Conservation (phyloP, 2,797 vertebrate genomes). For the Lagorchestes hirsutus region DNA sequence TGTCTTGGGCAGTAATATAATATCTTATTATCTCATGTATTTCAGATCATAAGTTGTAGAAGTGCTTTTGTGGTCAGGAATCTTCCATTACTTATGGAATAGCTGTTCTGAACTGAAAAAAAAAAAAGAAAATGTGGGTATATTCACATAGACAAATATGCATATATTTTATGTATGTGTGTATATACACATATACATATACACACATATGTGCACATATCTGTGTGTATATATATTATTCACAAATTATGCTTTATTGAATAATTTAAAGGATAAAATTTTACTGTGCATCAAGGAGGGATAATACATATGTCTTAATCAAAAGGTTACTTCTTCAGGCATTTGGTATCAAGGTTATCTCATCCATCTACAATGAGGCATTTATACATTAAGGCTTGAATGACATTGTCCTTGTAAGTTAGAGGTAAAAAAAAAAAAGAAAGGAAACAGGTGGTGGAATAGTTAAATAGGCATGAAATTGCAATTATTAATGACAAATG, state of each 20-base stretch:
- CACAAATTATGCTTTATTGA: neutral
- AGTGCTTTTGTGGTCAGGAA: neutral
- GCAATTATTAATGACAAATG: constrained; percentile 42
- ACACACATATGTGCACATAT: too few species aligned
- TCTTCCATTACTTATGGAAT: neutral
- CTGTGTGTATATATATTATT: neutral
- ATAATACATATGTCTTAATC: constrained; percentile 11
- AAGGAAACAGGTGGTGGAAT: constrained; percentile 2
- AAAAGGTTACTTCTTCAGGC: constrained; percentile 12
- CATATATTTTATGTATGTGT: too few species aligned
- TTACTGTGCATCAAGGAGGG: constrained; percentile 14
- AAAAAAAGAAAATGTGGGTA: neutral
- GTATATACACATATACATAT: neutral
- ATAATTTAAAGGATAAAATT: constrained; percentile 23
- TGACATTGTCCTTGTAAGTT: constrained; percentile 8
- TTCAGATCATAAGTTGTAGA: neutral
- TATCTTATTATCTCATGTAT: neutral
- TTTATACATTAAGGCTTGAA: constrained; percentile 13
- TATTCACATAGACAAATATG: neutral
- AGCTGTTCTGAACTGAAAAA: neutral
- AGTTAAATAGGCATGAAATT: constrained; percentile 7
- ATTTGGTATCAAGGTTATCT: neutral
- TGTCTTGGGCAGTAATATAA: neutral
- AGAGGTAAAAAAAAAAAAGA: neutral
- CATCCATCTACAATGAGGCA: neutral